Base-by-base conservation (phyloP, 2,888 invertebrate genomes). In the Creontiades dilutus region DNA sequence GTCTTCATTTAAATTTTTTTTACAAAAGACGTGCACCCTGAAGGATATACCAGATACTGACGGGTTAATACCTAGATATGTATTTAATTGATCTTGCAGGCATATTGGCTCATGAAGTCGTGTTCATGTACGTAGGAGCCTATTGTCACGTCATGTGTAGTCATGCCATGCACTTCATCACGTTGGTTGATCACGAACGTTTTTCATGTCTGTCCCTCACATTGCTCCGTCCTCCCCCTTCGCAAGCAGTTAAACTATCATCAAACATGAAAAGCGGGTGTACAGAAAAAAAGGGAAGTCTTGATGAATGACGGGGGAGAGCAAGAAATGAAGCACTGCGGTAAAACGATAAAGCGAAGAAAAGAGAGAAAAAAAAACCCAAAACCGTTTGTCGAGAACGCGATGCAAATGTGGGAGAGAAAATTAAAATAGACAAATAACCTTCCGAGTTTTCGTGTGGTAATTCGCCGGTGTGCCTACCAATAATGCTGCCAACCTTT, bases 381-480 rank as follows among this genome's bases (percentile, higher is more conserved):
- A 28, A 78, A 19, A 2, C 37, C 3, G 2, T 37, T 37, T 14
- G 37, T 46, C 28, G 46, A 46, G 28, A 46, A 78, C 13, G 47
- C 13, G 27, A 14, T 12, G 82, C 2, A 14, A 52, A 52, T 4
- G 47, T 9, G 48, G 48, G 11, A 11, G 48, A 23, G 52, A 82
- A 82, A 82, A 82, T 82, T 82, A 52, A 82, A 82, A 82, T 52
- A 48, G 82, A 82, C 82, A 82, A 82, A 82, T 82, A 82, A 52
- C 82, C 82, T 52, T 37, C 37, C 37, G 52, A 0, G 52, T 52
- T 82, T 82, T 82, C 82, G 82, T 82, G 82, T 52, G 82, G 82
- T 52, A 82, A 82, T 52, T 48, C 81, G 81, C 81, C 48, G n/a
- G 81, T 81, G 0, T n/a, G n/a, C n/a, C n/a, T n/a, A n/a, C n/a